These are phyloP conservation scores for Eurytoma californica DNA, from an alignment of 2,888 invertebrate genomes.

Conservation along the genomic window DNA sequence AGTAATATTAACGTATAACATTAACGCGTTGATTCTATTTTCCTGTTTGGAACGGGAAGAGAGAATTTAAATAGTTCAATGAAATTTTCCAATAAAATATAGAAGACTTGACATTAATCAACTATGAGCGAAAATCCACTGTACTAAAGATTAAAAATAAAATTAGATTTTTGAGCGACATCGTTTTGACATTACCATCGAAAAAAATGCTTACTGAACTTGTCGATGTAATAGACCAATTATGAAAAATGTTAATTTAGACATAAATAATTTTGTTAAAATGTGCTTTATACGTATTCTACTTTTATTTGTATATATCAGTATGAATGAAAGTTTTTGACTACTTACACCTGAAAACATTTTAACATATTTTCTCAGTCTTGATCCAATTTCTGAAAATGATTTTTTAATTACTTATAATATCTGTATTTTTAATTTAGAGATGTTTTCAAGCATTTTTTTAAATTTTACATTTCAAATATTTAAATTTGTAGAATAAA, in stretches of 20 bases:
- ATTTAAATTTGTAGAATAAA: background rate
- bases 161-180: no score
- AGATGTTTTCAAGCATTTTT: background rate
- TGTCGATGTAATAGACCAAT: constrained; percentile 39
- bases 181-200: constrained; percentile 7
- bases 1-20: no score
- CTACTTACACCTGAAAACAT: constrained; percentile 39
- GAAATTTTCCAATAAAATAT: constrained; percentile 44
- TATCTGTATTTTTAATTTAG: background rate
- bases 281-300: constrained; percentile 34
- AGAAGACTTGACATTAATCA: constrained; percentile 44
- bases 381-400: background rate
- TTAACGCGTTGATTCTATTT: no score
- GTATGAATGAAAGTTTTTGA: constrained; percentile 34
- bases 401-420: constrained; percentile 5
- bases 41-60: no score
- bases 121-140: constrained; percentile 7
- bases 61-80: constrained; percentile 16
- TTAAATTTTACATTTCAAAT: background rate
- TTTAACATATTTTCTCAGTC: background rate
- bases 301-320: constrained; percentile 18
- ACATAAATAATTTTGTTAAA: constrained; percentile 19
- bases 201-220: constrained; percentile 22
- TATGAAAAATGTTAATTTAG: constrained; percentile 24
- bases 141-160: constrained; percentile 3